These are phyloP conservation scores for Meiosimyza decipiens DNA, from an alignment of 2,888 invertebrate genomes.

Conservation along the genomic window DNA sequence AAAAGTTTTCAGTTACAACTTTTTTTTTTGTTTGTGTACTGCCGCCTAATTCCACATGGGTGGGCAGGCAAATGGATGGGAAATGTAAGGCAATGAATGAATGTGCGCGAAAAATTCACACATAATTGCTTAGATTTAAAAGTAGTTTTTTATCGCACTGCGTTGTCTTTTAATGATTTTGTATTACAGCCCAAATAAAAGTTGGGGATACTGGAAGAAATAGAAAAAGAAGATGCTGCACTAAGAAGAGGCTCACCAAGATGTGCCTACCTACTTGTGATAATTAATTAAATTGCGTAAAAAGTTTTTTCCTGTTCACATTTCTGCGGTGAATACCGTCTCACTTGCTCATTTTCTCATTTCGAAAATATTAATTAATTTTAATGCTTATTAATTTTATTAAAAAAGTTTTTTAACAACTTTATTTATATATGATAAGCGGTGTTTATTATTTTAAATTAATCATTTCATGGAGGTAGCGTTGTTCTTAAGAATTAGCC, in stretches of 20 bases:
- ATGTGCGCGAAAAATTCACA: constrained; percentile 20
- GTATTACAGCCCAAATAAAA: constrained; percentile 32
- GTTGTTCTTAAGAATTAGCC: too few relatives aligned
- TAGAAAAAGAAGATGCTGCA: background rate
- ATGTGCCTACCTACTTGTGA: background rate
- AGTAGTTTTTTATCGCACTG: constrained; percentile 33
- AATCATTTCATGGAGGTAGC: too few relatives aligned
- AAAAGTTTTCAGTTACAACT: constrained; percentile 26
- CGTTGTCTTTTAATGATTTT: constrained; percentile 39
- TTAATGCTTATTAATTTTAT: constrained; percentile 7
- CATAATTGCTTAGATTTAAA: constrained; percentile 36
- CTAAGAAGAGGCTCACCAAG: background rate
- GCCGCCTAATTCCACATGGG: background rate
- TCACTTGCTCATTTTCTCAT: background rate
- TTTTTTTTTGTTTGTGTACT: background rate
- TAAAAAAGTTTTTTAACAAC: background rate
- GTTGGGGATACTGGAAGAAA: constrained; percentile 2
- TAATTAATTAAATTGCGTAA: constrained; percentile 17
- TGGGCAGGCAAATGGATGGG: background rate
- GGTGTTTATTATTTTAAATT: too few relatives aligned
- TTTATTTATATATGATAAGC: background rate
- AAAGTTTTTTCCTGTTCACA: background rate
- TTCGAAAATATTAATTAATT: constrained; percentile 15
- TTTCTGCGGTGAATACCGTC: background rate
- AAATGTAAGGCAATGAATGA: background rate